Conservation (phyloP, 2,797 vertebrate genomes). For the Urophycis tenuis region DNA sequence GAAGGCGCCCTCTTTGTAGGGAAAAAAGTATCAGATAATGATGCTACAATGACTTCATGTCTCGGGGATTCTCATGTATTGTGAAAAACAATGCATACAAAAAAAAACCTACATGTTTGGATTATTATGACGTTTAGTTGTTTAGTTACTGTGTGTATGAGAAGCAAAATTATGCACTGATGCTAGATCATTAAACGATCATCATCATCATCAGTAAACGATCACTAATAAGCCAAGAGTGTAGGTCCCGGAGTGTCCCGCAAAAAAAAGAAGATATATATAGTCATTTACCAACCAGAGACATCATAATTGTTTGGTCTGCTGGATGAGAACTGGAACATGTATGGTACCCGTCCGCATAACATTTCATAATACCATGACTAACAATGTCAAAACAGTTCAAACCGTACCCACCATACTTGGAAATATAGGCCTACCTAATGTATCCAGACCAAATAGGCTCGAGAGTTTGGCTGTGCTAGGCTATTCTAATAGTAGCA, state of each 20-base stretch:
- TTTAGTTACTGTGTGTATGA: background rate
- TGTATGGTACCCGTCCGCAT: background rate
- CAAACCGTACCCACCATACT: background rate
- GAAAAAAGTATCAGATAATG: background rate
- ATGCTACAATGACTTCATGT: background rate
- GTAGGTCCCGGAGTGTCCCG: background rate
- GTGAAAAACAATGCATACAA: background rate
- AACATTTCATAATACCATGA: background rate
- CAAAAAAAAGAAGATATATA: background rate
- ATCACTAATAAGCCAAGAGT: background rate
- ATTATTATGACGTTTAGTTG: background rate
- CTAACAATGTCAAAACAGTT: background rate
- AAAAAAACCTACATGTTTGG: background rate
- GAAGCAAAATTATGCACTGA: background rate
- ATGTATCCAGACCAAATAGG: background rate
- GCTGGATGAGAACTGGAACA: background rate
- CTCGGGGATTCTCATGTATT: background rate
- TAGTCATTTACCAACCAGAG: background rate
- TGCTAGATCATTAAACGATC: background rate
- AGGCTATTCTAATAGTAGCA: background rate
- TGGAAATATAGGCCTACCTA: background rate
- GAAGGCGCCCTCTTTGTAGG: conserved; percentile 80
- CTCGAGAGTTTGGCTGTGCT: background rate
- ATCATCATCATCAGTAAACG: too few species aligned
- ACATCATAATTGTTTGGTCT: background rate